phyloP scores from a whole-genome alignment of 1,140 invertebrate genomes.

The Lucilia sericata region DNA sequence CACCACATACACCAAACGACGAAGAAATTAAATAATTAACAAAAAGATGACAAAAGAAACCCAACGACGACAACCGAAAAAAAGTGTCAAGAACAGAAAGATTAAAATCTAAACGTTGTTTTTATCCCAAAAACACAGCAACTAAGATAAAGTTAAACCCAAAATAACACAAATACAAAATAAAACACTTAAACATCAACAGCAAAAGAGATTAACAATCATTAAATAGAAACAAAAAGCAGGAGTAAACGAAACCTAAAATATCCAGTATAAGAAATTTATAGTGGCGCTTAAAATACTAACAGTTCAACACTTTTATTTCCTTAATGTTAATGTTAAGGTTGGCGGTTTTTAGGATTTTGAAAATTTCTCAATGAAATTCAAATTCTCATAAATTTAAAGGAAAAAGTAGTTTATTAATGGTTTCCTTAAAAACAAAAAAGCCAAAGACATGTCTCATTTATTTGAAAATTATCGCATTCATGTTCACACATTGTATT shows the following conservation, averaged over 20 bases:
- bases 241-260: not conserved
- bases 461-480: constrained; percentile 8
- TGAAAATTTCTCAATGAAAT: not conserved
- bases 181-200: not conserved
- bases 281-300: constrained; percentile 14
- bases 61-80: not conserved
- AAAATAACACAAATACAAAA: not conserved
- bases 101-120: constrained; percentile 17
- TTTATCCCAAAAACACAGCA: not conserved
- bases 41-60: not conserved
- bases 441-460: not conserved
- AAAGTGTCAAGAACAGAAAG: constrained; percentile 16
- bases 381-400: not conserved
- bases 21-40: constrained; percentile 21
- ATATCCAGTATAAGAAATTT: not conserved
- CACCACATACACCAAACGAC: not conserved
- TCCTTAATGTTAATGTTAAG: constrained; percentile 8
- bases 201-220: constrained; percentile 7
- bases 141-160: not conserved
- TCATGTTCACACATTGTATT: constrained; percentile 48
- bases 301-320: constrained; percentile 45
- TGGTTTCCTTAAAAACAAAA: constrained; percentile 22
- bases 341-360: not conserved
- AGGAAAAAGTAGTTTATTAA: not conserved
- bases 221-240: not conserved